Conservation (phyloP, 2,888 invertebrate species). For the Pecten maximus region DNA sequence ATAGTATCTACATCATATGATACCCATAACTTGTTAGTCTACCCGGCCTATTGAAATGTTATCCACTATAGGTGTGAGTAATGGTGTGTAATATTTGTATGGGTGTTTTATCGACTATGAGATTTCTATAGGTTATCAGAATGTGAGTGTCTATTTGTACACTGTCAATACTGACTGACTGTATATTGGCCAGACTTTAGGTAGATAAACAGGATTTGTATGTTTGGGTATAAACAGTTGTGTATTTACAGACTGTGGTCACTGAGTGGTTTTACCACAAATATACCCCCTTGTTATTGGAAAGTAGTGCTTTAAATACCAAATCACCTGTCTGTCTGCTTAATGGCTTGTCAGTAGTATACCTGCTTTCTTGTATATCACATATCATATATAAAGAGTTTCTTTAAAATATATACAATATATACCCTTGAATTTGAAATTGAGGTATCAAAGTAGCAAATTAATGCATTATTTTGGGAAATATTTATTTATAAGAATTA, state of each 20-base stretch:
- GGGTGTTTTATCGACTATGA: not conserved
- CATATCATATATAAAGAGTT: not conserved
- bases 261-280: not conserved
- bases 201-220: conserved; percentile 33
- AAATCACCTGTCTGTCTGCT: not conserved
- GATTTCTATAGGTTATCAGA: not conserved
- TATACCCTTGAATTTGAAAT: not conserved
- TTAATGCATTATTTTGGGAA: not conserved
- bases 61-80: not conserved
- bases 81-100: not conserved
- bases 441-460: not conserved
- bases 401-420: not conserved
- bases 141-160: not conserved
- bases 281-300: conserved; percentile 16
- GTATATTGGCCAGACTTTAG: not conserved
- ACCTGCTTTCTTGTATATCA: not conserved
- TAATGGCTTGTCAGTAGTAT: not conserved
- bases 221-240: not conserved
- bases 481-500: not conserved
- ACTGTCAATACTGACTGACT: not conserved
- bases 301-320: conserved; percentile 29
- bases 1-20: too few relatives aligned
- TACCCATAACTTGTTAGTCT: too few relatives aligned
- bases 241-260: conserved; percentile 14
- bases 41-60: not conserved